Evolutionary conservation across 2,888 invertebrate species (phyloP), one percentile per base, ranked within the genome.

Genomic region (Drosophila siamana): DNA sequence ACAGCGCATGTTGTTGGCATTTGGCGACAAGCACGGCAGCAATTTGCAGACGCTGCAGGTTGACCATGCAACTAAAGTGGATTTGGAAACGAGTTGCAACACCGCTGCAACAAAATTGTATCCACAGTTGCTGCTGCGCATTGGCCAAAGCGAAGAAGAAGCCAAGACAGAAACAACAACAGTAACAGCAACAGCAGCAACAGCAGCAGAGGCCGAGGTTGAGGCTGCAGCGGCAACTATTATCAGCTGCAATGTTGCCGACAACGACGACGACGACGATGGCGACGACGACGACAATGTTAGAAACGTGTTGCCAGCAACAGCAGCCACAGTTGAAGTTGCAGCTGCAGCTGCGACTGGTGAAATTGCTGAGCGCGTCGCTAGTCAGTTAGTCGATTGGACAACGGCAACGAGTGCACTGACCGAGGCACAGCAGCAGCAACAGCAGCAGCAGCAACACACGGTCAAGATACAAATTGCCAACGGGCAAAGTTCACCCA

Each of bases 391-490:
- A 78, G 79, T 85, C 86, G 90, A 90, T 89, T 90, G 86, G 68
- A 70, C 62, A 41, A 78, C 81, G 85, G 65, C 65, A 52, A 78
- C 83, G 86, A 90, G 89, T 89, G 82, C 44, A 44, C 26, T 41
- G 88, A 84, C 89, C 86, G 86, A 86, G 70, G 55, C 71, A 73
- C 86, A 75, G 59, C 28, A 28, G 28, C 28, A 28, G 8, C 28
- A 28, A 8, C 28, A 28, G 8, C 28, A 28, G 9, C 19, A 19
- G 19, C 19, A 19, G 19, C 19, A 19, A 3, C 86, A 91, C 84
- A 91, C 91, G 71, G 90, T 92, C 47, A 92, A 91, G 80, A 92
- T 92, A 69, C 91, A 92, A 78, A 91, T 92, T 68, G 89, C 88
- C 60, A 87, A 90, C 67, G 80, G 76, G 16, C 62, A 63, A 47